Conservation (phyloP, 2,797 vertebrate genomes). For the Pristis pectinata region DNA sequence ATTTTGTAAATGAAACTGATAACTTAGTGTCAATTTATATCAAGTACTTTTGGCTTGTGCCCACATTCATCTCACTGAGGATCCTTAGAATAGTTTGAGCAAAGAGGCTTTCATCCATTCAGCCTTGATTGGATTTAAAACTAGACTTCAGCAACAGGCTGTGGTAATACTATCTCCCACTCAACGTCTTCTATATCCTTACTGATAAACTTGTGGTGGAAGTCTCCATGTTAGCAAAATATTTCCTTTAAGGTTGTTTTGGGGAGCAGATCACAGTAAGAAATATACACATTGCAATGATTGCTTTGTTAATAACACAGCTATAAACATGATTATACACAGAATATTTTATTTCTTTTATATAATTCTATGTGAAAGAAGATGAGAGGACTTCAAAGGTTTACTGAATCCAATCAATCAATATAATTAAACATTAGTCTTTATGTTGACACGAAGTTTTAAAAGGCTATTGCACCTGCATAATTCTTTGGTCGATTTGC, state of each 20-base stretch:
- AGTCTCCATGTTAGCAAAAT: background rate
- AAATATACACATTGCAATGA: background rate
- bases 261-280: background rate
- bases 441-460: constrained; percentile 15
- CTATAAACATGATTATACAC: background rate
- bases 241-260: background rate
- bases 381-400: background rate
- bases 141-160: no score
- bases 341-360: background rate
- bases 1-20: background rate
- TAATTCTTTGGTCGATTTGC: constrained; percentile 15
- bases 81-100: background rate
- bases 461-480: background rate
- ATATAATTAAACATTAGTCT: background rate
- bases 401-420: constrained; percentile 22
- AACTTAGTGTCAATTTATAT: background rate
- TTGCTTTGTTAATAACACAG: background rate
- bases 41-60: background rate
- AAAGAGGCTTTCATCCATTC: background rate
- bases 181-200: background rate
- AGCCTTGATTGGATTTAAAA: background rate
- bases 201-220: background rate
- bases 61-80: background rate
- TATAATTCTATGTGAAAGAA: background rate
- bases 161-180: no score